A percentile compares a stretch with the other conserved stretches of the same genome.
These are phyloP conservation scores for Minunthozetes semirufus DNA, from an alignment of 2,888 invertebrate genomes.

Conservation along the genomic window DNA sequence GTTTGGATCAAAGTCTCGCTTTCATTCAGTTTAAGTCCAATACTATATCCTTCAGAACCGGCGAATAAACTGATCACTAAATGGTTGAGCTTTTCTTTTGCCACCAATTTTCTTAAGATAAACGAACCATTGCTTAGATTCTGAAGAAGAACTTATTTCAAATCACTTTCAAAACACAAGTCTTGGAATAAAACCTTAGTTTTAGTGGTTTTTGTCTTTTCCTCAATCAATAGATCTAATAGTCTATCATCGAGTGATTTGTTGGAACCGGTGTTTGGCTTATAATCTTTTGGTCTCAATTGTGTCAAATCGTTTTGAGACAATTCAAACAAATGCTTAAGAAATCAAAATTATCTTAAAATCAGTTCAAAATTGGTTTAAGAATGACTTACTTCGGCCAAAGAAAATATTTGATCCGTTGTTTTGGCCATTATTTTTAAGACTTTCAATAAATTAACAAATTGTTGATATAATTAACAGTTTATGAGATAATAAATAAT, in stretches of 20 bases:
- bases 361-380: neutral
- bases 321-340: slow-evolving; percentile 13
- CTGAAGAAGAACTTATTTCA: neutral
- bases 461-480: no score
- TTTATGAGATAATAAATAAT: no score
- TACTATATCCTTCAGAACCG: slow-evolving; percentile 82
- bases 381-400: neutral
- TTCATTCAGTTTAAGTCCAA: slow-evolving; percentile 35
- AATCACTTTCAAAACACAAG: neutral
- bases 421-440: slow-evolving; percentile 4
- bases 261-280: neutral
- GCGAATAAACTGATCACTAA: slow-evolving; percentile 84
- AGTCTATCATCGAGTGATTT: slow-evolving; percentile 2
- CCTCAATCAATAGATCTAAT: slow-evolving; percentile 2
- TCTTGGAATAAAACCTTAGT: neutral
- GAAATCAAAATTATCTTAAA: neutral
- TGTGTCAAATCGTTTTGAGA: slow-evolving; percentile 29
- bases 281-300: slow-evolving; percentile 1
- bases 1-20: slow-evolving; percentile 43
- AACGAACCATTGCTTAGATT: slow-evolving; percentile 15
- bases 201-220: neutral
- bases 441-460: no score
- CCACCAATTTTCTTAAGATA: slow-evolving; percentile 68
- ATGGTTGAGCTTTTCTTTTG: slow-evolving; percentile 76
- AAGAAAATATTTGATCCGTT: slow-evolving; percentile 5